These are phyloP conservation scores for Grapholita molesta DNA, from an alignment of 1,140 invertebrate species.

Conservation along the genomic window DNA sequence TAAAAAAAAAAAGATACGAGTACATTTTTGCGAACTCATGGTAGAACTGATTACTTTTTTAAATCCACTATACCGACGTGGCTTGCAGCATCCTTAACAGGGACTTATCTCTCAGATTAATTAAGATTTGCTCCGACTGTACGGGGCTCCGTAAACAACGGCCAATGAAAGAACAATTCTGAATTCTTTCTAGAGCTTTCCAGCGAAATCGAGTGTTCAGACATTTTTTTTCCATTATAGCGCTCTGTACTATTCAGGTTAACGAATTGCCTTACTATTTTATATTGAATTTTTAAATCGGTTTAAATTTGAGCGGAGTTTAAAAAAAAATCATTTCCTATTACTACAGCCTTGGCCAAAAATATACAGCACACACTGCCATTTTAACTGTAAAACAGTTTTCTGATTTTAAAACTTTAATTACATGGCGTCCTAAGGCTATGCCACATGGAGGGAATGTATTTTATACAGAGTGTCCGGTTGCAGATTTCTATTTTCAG, in stretches of 20 bases:
- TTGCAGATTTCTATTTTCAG: too few relatives aligned
- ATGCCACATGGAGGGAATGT: too few relatives aligned
- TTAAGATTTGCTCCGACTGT: conserved; percentile 5
- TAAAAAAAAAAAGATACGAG: too few relatives aligned
- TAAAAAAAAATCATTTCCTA: too few relatives aligned
- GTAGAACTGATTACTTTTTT: background rate
- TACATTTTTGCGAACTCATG: too few relatives aligned
- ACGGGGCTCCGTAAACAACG: conserved; percentile 1
- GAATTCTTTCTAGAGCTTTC: background rate
- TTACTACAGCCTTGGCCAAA: too few relatives aligned
- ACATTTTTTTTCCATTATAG: conserved; percentile 1
- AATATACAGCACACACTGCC: too few relatives aligned
- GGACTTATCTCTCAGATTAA: conserved; percentile 9
- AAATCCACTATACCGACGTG: background rate
- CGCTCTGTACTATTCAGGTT: background rate
- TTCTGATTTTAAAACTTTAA: too few relatives aligned
- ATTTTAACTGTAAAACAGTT: too few relatives aligned
- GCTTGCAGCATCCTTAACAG: background rate
- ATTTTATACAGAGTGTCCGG: too few relatives aligned
- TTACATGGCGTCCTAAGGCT: too few relatives aligned
- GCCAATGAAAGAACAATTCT: conserved; percentile 1
- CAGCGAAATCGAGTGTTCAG: background rate
- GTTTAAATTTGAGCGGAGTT: background rate
- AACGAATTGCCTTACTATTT: background rate
- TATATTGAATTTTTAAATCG: background rate